phyloP scores from a whole-genome alignment of 2,113 vertebrate genomes.

The Copsychus sechellarum region DNA sequence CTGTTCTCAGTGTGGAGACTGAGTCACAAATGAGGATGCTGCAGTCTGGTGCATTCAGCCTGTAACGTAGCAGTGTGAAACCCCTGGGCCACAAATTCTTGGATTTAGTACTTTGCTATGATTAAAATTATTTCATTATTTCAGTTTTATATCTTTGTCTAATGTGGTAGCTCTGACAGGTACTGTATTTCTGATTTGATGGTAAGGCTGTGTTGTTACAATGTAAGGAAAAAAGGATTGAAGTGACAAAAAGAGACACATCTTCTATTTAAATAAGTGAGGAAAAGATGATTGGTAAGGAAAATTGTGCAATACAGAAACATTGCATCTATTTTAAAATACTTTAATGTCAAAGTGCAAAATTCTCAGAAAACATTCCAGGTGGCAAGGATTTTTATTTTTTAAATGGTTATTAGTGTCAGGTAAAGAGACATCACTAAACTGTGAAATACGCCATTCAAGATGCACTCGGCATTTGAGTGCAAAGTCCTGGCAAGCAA shows the following conservation, averaged over 20 bases:
- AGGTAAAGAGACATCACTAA: background rate
- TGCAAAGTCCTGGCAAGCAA: background rate
- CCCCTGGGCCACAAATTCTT: background rate
- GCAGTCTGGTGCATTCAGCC: background rate
- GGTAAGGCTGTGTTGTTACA: background rate
- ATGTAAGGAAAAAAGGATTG: background rate
- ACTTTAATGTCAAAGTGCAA: constrained; percentile 26
- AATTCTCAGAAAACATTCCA: constrained; percentile 26
- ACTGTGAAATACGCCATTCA: background rate
- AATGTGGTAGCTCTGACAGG: background rate
- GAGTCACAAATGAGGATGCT: background rate
- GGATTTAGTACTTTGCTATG: background rate
- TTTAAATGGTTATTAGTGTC: background rate
- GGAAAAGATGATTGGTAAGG: background rate
- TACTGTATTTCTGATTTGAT: background rate
- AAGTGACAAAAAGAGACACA: background rate
- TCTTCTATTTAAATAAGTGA: background rate
- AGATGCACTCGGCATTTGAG: background rate
- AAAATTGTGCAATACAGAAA: background rate
- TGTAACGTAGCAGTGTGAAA: background rate
- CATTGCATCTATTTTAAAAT: background rate
- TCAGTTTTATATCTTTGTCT: background rate
- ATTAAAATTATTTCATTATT: background rate
- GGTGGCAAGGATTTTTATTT: background rate
- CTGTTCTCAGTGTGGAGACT: background rate